Evolutionary conservation across 2,797 vertebrate genomes (phyloP).

Genomic region (Gouania willdenowi): DNA sequence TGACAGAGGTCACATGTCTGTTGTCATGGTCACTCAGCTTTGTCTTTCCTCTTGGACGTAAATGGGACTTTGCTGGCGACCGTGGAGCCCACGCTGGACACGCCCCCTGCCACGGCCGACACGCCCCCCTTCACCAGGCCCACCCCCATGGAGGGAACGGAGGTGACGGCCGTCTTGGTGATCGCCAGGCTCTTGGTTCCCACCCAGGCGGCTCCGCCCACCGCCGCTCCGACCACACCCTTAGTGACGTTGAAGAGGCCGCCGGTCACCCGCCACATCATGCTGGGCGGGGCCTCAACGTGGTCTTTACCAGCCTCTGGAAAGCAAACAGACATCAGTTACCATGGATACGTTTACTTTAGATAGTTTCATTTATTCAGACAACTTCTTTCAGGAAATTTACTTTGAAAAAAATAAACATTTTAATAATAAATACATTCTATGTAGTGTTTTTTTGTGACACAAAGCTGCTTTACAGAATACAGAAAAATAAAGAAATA

Average conservation of each 20-base stretch:
- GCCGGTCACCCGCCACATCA: constrained; percentile 76
- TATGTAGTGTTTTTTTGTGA: too few relatives aligned
- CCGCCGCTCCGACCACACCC: constrained; percentile 73
- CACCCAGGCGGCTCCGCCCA: constrained; percentile 78
- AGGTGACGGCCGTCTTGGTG: constrained; percentile 74
- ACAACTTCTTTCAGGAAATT: too few relatives aligned
- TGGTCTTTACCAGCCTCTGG: constrained; percentile 69
- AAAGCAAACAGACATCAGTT: not conserved
- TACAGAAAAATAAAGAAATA: too few relatives aligned
- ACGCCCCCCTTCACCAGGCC: constrained; percentile 77
- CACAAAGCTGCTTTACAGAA: too few relatives aligned
- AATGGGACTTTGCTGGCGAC: constrained; percentile 77
- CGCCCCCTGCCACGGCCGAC: constrained; percentile 72
- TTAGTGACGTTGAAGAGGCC: constrained; percentile 76
- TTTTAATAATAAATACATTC: too few relatives aligned
- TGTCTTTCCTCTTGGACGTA: constrained; percentile 77
- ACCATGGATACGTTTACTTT: too few relatives aligned
- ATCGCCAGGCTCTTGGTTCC: constrained; percentile 77
- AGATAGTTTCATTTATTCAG: too few relatives aligned
- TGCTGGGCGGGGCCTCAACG: constrained; percentile 36
- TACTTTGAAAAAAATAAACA: too few relatives aligned
- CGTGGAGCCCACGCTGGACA: constrained; percentile 72
- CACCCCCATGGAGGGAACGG: constrained; percentile 67
- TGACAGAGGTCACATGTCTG: constrained; percentile 25
- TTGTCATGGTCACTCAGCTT: constrained; percentile 71